Base-by-base conservation (phyloP, 2,888 invertebrate species). In the Anthrax anthrax region DNA sequence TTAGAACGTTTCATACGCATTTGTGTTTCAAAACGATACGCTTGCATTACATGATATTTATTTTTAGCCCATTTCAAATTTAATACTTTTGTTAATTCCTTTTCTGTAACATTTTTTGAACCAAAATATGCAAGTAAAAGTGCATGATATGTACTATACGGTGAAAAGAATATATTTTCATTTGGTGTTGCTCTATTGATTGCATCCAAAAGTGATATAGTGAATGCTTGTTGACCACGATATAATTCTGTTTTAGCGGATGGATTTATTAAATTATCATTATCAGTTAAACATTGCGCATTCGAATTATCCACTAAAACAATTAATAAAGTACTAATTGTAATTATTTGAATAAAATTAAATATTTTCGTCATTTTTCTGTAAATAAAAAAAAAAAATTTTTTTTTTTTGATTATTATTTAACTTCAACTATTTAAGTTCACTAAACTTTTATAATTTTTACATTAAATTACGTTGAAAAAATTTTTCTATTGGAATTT, bases 131-230 rank as follows among this genome's bases (percentile, higher is more conserved):
- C 84, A 51, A 90, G 69, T 42, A 82, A 63, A 32, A 91, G 60
- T 0, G 88, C 81, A 56, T 88, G 83, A 60, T 87, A 84, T 14
- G 89, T 80, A 54, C 88, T 89, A 69, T 85, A 84, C 0, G 90
- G 90, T 8, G 90, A 90, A 65, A 87, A 88, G 72, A 91, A 88
- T 37, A 90, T 69, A 63, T 89, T 90, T 54, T 81, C 81, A 38
- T 75, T 71, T 1, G 80, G 76, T 52, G 78, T 76, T 17, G 75
- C 74, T 46, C 72, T 67, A 53, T 81, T 78, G 52, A 81, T 77
- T 17, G 78, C 74, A 52, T 78, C 76, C 56, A 89, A 71, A 44
- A 85, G 71, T 42, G 78, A 75, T 44, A 87, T 64, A 0, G 85
- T 80, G 59, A 88, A 88, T 46, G 73, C 75, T 56, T 77, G 74